Evolutionary conservation across 2,113 vertebrate species (phyloP).

Genomic region (Saccopteryx leptura): DNA sequence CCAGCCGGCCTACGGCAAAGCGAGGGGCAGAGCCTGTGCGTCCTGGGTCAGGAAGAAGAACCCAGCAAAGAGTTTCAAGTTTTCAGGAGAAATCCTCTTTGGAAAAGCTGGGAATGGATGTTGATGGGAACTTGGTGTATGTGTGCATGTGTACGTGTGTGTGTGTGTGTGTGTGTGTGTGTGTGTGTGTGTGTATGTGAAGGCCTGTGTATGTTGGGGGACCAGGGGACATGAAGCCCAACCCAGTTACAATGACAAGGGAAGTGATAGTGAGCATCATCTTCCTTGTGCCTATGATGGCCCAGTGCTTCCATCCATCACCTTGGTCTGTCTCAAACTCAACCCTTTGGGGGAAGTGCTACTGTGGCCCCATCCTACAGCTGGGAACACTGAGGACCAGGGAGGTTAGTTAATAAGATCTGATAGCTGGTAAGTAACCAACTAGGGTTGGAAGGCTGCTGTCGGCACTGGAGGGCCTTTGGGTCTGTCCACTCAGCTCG

Average conservation of each 20-base stretch:
- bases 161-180: background rate
- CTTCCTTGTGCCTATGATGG: accelerated
- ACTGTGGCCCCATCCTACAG: background rate
- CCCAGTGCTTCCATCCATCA: accelerated
- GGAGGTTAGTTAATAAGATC: background rate
- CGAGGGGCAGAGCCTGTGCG: background rate
- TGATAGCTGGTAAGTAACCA: background rate
- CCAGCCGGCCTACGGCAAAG: background rate
- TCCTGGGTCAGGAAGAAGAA: background rate
- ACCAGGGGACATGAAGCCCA: background rate
- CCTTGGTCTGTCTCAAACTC: background rate
- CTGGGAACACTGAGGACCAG: background rate
- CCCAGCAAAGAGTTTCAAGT: background rate
- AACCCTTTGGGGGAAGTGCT: accelerated
- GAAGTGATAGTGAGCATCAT: accelerated
- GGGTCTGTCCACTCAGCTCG: background rate
- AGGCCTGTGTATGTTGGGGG: background rate
- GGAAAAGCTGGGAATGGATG: background rate
- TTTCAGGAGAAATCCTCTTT: background rate
- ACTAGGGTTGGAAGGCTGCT: background rate
- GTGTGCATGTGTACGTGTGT: background rate
- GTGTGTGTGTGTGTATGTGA: background rate
- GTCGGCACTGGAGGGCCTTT: background rate
- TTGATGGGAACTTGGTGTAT: background rate
- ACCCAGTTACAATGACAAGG: background rate